Conservation (phyloP, 2,888 invertebrate species). For the Limnephilus marmoratus region DNA sequence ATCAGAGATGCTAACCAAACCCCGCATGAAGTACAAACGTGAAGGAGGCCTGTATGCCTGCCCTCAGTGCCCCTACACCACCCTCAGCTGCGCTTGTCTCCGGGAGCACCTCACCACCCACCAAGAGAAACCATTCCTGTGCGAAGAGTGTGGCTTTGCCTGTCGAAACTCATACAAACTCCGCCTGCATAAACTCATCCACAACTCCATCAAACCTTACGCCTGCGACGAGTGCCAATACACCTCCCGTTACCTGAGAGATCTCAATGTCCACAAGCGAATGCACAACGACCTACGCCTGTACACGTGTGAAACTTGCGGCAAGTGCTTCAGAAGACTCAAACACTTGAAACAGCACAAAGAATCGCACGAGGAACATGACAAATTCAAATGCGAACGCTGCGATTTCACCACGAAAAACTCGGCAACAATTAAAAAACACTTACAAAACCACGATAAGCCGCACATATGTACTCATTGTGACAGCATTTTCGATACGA, state of each 20-base stretch:
- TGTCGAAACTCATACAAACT: constrained; percentile 14
- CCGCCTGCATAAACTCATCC: constrained; percentile 29
- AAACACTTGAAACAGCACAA: constrained; percentile 20
- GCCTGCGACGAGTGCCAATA: constrained; percentile 43
- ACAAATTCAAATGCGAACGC: constrained; percentile 21
- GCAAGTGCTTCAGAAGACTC: not conserved
- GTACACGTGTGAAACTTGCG: constrained; percentile 36
- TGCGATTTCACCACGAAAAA: constrained; percentile 9
- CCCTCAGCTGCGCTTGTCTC: not conserved
- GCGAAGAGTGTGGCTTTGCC: constrained; percentile 40
- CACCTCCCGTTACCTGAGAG: not conserved
- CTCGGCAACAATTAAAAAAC: not conserved
- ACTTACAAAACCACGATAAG: constrained; percentile 8
- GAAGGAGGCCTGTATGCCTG: constrained; percentile 16
- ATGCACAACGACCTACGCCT: constrained; percentile 8
- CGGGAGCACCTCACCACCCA: not conserved
- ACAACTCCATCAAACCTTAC: constrained; percentile 27
- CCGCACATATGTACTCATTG: not conserved
- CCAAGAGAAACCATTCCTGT: constrained; percentile 20
- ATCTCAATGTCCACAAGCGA: constrained; percentile 11
- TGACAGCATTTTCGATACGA: not conserved
- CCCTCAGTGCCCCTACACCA: not conserved
- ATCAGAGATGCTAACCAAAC: not conserved
- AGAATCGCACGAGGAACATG: not conserved
- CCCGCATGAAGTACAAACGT: not conserved